These are phyloP conservation scores for Choristoneura rosaceana DNA, from an alignment of 2,888 invertebrate species.

Conservation along the genomic window DNA sequence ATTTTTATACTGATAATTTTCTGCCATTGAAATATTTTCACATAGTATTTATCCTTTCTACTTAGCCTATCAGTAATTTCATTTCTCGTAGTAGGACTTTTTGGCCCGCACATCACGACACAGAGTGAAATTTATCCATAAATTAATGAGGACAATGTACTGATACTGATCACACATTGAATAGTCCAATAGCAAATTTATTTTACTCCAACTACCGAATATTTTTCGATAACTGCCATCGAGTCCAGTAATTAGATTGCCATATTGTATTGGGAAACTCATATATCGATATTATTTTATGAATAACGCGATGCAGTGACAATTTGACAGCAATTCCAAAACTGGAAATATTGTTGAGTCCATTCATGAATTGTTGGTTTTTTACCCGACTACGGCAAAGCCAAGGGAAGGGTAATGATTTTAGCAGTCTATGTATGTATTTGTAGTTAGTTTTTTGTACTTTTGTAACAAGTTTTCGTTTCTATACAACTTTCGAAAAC, in stretches of 20 bases:
- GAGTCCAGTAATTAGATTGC: constrained; percentile 48
- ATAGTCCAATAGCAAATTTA: constrained; percentile 57
- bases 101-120: no score
- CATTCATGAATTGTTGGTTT: neutral
- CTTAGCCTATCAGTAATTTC: no score
- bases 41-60: no score
- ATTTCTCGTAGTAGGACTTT: no score
- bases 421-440: no score
- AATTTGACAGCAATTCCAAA: neutral
- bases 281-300: constrained; percentile 17
- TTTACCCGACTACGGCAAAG: no score
- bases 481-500: neutral
- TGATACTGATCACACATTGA: constrained; percentile 49
- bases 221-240: constrained; percentile 48
- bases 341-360: neutral
- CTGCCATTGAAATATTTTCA: no score
- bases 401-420: no score
- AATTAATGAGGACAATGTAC: constrained; percentile 43
- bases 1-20: no score
- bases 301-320: neutral
- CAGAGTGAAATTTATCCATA: neutral
- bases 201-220: constrained; percentile 50
- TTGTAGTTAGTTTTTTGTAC: no score
- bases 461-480: neutral
- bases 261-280: constrained; percentile 43